phyloP scores from a whole-genome alignment of 2,888 invertebrate species.

The Drosophila testacea region DNA sequence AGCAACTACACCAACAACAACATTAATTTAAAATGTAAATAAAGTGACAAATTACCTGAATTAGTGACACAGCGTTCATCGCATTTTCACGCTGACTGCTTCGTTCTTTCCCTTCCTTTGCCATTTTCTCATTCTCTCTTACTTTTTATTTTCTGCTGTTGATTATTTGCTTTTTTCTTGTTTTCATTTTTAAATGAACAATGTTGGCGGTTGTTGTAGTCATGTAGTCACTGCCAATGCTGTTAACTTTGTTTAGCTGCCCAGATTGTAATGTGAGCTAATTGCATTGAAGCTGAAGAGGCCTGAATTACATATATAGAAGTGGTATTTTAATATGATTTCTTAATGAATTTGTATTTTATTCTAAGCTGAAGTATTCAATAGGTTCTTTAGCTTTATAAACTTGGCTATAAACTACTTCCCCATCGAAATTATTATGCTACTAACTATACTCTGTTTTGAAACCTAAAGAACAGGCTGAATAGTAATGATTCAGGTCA shows the following conservation, averaged over 20 bases:
- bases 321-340: not conserved
- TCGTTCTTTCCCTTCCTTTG: conserved; percentile 22
- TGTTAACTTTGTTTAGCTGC: conserved; percentile 53
- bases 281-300: conserved; percentile 32
- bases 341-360: too few species aligned
- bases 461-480: too few species aligned
- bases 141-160: conserved; percentile 15
- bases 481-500: too few species aligned
- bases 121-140: conserved; percentile 11
- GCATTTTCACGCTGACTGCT: conserved; percentile 47
- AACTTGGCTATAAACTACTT: too few species aligned
- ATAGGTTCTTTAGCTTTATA: too few species aligned
- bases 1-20: conserved; percentile 44
- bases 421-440: too few species aligned
- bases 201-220: conserved; percentile 27
- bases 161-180: conserved; percentile 38
- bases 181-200: conserved; percentile 38
- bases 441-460: too few species aligned
- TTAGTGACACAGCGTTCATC: conserved; percentile 72
- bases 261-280: conserved; percentile 47
- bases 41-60: conserved; percentile 81
- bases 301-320: not conserved
- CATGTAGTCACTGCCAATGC: conserved; percentile 7
- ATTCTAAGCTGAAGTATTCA: too few species aligned
- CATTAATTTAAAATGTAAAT: conserved; percentile 79